These are phyloP conservation scores for Tachina grossa DNA, from an alignment of 2,888 invertebrate genomes.

Conservation along the genomic window DNA sequence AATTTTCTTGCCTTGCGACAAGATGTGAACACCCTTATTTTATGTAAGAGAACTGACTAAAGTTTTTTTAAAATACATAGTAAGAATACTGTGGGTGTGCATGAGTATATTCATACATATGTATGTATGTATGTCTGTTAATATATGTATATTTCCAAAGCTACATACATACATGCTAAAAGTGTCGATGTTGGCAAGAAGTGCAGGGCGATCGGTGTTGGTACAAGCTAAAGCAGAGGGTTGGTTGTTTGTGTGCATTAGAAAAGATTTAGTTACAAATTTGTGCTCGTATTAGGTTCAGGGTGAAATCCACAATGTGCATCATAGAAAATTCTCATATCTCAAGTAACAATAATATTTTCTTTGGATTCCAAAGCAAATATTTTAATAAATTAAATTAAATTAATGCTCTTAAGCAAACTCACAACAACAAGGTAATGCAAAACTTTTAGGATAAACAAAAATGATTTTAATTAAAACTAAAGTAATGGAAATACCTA, in stretches of 20 bases:
- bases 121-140: slow-evolving; percentile 9
- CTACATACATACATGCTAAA: slow-evolving; percentile 20
- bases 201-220: slow-evolving; percentile 19
- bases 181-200: slow-evolving; percentile 17
- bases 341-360: slow-evolving; percentile 21
- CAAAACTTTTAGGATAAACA: background rate
- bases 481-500: background rate
- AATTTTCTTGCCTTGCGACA: background rate
- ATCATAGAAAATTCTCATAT: slow-evolving; percentile 43
- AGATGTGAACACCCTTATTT: slow-evolving; percentile 25
- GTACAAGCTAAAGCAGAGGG: slow-evolving; percentile 36
- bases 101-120: too few species aligned
- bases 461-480: slow-evolving; percentile 1
- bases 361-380: slow-evolving; percentile 35
- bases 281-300: slow-evolving; percentile 65
- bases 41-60: slow-evolving; percentile 4
- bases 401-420: background rate
- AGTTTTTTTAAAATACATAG: background rate
- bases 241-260: slow-evolving; percentile 34
- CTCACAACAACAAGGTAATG: background rate
- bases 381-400: slow-evolving; percentile 4
- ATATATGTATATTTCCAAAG: slow-evolving; percentile 9
- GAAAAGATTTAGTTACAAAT: slow-evolving; percentile 67
- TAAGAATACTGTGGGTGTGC: slow-evolving; percentile 18
- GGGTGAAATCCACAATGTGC: slow-evolving; percentile 68